Evolutionary conservation across 2,888 invertebrate species (phyloP).

Genomic region (Sipha maydis): DNA sequence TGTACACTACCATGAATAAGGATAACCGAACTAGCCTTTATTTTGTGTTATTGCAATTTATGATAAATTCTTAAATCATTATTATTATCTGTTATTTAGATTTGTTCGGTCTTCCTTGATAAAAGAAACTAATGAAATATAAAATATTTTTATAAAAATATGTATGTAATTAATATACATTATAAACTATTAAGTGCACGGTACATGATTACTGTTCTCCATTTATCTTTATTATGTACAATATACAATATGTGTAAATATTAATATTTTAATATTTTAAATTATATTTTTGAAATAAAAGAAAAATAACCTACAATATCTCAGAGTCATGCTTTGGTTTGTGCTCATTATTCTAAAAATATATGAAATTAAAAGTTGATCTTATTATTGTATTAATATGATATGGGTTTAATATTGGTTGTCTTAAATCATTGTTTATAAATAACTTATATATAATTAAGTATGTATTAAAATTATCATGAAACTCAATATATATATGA

Average conservation of each 20-base stretch:
- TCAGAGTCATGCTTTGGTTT: slow-evolving; percentile 20
- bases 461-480: slow-evolving; percentile 29
- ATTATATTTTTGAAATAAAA: slow-evolving; percentile 45
- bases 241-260: slow-evolving; percentile 56
- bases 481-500: slow-evolving; percentile 34
- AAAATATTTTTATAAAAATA: slow-evolving; percentile 50
- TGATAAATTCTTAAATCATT: slow-evolving; percentile 28
- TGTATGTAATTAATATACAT: slow-evolving; percentile 31
- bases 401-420: slow-evolving; percentile 33
- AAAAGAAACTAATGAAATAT: slow-evolving; percentile 27
- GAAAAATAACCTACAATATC: not conserved
- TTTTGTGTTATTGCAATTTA: slow-evolving; percentile 29
- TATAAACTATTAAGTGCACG: slow-evolving; percentile 45
- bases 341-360: slow-evolving; percentile 37
- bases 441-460: slow-evolving; percentile 23
- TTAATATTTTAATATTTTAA: slow-evolving; percentile 39
- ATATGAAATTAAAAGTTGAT: slow-evolving; percentile 29
- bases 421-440: slow-evolving; percentile 45
- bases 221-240: slow-evolving; percentile 42
- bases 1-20: not conserved
- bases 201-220: slow-evolving; percentile 57
- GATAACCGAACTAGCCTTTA: slow-evolving; percentile 33
- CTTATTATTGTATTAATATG: slow-evolving; percentile 59
- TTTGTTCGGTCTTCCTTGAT: slow-evolving; percentile 48
- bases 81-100: slow-evolving; percentile 45